phyloP scores from a whole-genome alignment of 2,888 invertebrate species.

The Nomada flava region DNA sequence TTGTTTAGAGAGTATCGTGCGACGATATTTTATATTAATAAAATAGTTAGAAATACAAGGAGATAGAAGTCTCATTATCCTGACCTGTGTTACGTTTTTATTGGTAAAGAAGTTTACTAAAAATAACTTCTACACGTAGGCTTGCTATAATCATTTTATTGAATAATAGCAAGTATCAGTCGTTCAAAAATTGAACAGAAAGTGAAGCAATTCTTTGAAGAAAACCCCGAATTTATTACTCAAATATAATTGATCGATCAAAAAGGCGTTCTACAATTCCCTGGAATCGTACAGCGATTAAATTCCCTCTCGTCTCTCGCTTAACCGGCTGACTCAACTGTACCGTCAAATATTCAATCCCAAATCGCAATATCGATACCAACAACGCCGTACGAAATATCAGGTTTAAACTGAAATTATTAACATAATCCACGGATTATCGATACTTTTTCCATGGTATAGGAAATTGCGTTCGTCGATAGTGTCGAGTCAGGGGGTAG shows the following conservation, averaged over 20 bases:
- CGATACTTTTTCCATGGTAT: slow-evolving; percentile 20
- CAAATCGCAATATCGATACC: slow-evolving; percentile 15
- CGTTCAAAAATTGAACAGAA: neutral
- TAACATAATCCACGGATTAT: slow-evolving; percentile 29
- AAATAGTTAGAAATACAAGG: no score
- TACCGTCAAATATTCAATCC: slow-evolving; percentile 9
- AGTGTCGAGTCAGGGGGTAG: slow-evolving; percentile 41
- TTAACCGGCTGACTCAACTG: neutral
- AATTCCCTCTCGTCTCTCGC: neutral
- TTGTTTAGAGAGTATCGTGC: no score
- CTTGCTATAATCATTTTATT: no score
- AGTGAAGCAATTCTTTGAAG: neutral
- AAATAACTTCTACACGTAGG: no score
- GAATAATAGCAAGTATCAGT: neutral
- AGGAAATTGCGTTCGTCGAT: slow-evolving; percentile 19
- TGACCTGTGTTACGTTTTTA: no score
- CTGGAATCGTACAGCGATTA: neutral
- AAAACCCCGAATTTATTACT: neutral
- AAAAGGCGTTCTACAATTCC: neutral
- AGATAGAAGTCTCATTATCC: no score
- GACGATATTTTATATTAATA: no score
- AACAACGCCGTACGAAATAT: neutral
- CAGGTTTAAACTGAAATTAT: slow-evolving; percentile 27
- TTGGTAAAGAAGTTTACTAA: no score
- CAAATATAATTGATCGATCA: neutral